Evolutionary conservation across 2,797 vertebrate species (phyloP), one percentile per base, ranked within the genome.

Genomic region (Oophaga sylvatica): DNA sequence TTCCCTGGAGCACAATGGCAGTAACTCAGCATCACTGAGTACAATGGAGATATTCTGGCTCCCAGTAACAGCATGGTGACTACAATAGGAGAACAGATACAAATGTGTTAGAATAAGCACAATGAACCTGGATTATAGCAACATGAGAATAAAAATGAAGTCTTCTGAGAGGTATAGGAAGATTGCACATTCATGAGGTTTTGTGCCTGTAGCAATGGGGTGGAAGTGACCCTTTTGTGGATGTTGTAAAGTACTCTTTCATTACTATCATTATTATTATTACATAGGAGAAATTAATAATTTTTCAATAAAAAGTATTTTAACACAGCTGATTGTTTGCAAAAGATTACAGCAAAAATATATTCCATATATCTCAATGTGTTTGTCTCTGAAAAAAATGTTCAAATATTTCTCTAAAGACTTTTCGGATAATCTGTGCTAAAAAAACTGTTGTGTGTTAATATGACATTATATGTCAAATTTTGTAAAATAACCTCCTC

Each of bases 31-130:
- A 60, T 59, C 63, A 45, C 17, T n/a, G 67, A 57, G 78, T 15
- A 80, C 78, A 86, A 86, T 81, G 35, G 56, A 80, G 20, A 86
- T 22, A 81, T 71, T 81, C 78, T 60, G 53, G 78, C 12, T 62
- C 22, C 67, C 35, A 31, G 31, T 86, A 70, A 63, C 56, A 71
- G 53, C 84, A 85, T 26, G n/a, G 45, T 22, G 73, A 65, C 59
- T 20, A 56, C 59, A 85, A 78, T 78, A 41, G 62, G 45, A 56
- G 75, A 79, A 77, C 71, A 48, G 71, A 77, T 26, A 78, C 60
- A 77, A 86, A 70, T 80, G 63, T 59, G 65, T 56, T 56, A 80
- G 84, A 81, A 71, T 81, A 70, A 67, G 31, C 56, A 80, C 76
- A 86, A 86, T 45, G 53, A 20, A 71, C 53, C 65, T 80, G 76